Percentiles rank a stretch among this genome's conserved stretches.
These are phyloP conservation scores for Betta splendens DNA, from an alignment of 2,797 vertebrate species.

Conservation along the genomic window DNA sequence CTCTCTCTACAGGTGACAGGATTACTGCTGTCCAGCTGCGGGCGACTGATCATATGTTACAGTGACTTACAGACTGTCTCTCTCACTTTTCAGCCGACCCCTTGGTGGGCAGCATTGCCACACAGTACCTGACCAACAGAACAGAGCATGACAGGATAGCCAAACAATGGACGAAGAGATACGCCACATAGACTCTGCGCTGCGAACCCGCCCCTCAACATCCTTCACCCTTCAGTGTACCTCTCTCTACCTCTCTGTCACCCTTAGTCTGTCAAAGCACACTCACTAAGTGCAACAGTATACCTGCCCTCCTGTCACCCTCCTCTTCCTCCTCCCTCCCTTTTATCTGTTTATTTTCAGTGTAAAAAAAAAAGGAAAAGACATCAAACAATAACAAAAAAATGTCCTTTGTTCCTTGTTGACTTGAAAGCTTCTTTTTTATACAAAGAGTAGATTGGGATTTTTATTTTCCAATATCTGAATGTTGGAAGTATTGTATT, in stretches of 20 bases:
- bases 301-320: conserved; percentile 46
- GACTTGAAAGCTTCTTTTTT: conserved; percentile 95
- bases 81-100: conserved; percentile 87
- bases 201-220: conserved; percentile 5
- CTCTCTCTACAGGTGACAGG: neutral
- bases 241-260: conserved; percentile 80
- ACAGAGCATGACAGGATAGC: conserved; percentile 98
- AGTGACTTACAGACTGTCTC: neutral
- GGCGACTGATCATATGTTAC: neutral
- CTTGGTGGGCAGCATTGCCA: conserved; percentile 97
- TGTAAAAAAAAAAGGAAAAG: conserved; percentile 77
- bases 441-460: conserved; percentile 89
- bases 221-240: conserved; percentile 64
- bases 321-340: conserved; percentile 64
- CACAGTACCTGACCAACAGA: conserved; percentile 99
- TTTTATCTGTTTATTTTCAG: conserved; percentile 89
- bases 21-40: neutral
- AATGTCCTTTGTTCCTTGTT: conserved; percentile 86
- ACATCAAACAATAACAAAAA: conserved; percentile 39
- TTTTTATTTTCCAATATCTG: conserved; percentile 95
- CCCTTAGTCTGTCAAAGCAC: conserved; percentile 93
- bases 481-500: conserved; percentile 93
- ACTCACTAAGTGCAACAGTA: conserved; percentile 95
- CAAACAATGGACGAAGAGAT: conserved; percentile 99
- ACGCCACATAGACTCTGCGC: conserved; percentile 87